phyloP scores from a whole-genome alignment of 2,888 invertebrate species.

The Agrotis clavis region DNA sequence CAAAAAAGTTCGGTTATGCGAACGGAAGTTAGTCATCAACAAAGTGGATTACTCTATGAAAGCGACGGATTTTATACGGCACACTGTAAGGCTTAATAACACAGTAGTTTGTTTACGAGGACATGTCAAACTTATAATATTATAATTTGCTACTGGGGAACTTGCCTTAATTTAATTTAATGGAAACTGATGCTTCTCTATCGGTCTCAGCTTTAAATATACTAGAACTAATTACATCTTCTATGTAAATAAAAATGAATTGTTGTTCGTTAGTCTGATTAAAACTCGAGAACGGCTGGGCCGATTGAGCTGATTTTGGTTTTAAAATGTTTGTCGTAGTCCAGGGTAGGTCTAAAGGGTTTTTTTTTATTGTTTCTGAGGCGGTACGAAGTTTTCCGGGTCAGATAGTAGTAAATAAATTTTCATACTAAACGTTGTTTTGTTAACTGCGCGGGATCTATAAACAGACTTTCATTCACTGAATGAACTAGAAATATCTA shows the following conservation, averaged over 20 bases:
- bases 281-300: no score
- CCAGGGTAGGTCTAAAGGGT: no score
- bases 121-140: not conserved
- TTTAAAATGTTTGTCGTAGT: no score
- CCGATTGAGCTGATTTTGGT: no score
- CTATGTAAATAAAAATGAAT: no score
- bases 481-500: slow-evolving; percentile 38
- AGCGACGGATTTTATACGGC: slow-evolving; percentile 64
- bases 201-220: not conserved
- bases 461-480: slow-evolving; percentile 30
- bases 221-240: not conserved
- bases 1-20: slow-evolving; percentile 39
- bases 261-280: no score
- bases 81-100: slow-evolving; percentile 46
- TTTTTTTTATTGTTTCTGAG: no score
- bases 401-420: not conserved
- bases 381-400: no score
- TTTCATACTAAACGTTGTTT: slow-evolving; percentile 16
- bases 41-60: slow-evolving; percentile 69
- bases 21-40: slow-evolving; percentile 60
- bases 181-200: not conserved
- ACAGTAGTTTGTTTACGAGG: slow-evolving; percentile 13
- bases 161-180: not conserved
- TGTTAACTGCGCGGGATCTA: slow-evolving; percentile 5
- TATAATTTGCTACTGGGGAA: not conserved